phyloP scores from a whole-genome alignment of 2,113 vertebrate genomes.

The Galeopterus variegatus region DNA sequence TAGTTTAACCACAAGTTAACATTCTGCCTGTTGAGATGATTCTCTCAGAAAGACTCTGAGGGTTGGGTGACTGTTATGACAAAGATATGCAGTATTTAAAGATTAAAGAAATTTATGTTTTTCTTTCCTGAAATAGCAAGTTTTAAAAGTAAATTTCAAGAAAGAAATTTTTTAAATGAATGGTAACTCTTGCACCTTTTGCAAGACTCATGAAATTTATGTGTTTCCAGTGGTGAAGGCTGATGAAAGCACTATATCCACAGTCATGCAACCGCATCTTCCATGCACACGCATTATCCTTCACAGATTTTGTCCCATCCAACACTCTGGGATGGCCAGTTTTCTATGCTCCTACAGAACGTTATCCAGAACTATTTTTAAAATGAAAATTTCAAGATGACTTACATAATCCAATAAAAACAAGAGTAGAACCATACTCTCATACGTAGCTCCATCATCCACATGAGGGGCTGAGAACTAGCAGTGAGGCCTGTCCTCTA shows the following conservation, averaged over 20 bases:
- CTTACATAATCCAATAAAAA: slow-evolving; percentile 9
- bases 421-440: neutral
- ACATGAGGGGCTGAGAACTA: neutral
- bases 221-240: neutral
- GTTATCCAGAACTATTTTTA: neutral
- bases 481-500: neutral
- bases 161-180: neutral
- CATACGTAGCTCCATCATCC: neutral
- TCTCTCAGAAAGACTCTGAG: neutral
- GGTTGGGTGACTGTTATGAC: neutral
- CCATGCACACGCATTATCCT: neutral
- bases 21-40: neutral
- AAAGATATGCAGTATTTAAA: neutral
- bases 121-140: neutral
- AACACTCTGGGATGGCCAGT: neutral
- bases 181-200: neutral
- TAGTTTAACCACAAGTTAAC: neutral
- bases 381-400: slow-evolving; percentile 11
- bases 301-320: neutral
- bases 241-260: fast-evolving
- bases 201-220: slow-evolving; percentile 12
- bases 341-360: neutral
- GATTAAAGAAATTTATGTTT: neutral
- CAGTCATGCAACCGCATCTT: fast-evolving
- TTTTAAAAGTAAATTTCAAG: slow-evolving; percentile 28